A percentile compares a stretch with the other conserved stretches of the same genome.
Conservation (phyloP, 2,113 vertebrate species). For the Oriolus oriolus region DNA sequence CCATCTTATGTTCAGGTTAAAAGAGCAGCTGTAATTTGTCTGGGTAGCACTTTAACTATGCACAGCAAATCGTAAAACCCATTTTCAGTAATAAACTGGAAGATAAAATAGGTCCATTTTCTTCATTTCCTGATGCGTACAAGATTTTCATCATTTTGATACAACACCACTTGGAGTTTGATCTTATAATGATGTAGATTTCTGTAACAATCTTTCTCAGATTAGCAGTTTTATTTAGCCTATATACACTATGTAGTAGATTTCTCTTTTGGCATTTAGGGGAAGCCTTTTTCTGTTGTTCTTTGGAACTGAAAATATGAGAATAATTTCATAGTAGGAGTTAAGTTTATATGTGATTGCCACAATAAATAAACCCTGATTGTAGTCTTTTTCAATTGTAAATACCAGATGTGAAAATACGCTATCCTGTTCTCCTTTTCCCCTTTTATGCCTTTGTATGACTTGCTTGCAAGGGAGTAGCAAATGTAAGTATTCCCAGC, state of each 20-base stretch:
- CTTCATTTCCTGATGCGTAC: constrained; percentile 51
- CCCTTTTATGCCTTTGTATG: background rate
- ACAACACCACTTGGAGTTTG: constrained; percentile 18
- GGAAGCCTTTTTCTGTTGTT: constrained; percentile 2
- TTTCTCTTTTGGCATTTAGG: constrained; percentile 2
- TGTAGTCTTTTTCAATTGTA: background rate
- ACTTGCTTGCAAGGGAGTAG: background rate
- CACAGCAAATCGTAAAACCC: constrained; percentile 58
- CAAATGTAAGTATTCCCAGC: background rate
- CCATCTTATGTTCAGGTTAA: constrained; percentile 73
- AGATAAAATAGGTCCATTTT: constrained; percentile 53
- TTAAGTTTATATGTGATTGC: background rate
- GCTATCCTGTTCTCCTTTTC: background rate
- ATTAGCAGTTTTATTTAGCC: constrained; percentile 20
- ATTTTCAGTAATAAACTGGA: constrained; percentile 64
- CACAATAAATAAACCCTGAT: background rate
- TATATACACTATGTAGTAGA: background rate
- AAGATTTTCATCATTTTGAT: constrained; percentile 46
- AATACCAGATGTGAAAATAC: background rate
- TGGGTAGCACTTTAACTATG: constrained; percentile 66
- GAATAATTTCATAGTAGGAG: constrained; percentile 6
- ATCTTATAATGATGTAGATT: background rate
- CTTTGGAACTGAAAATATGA: constrained; percentile 21
- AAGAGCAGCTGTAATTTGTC: constrained; percentile 74
- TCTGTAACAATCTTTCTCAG: constrained; percentile 25